Evolutionary conservation across 1,140 invertebrate species (phyloP).

Genomic region (Drosophila lowei): DNA sequence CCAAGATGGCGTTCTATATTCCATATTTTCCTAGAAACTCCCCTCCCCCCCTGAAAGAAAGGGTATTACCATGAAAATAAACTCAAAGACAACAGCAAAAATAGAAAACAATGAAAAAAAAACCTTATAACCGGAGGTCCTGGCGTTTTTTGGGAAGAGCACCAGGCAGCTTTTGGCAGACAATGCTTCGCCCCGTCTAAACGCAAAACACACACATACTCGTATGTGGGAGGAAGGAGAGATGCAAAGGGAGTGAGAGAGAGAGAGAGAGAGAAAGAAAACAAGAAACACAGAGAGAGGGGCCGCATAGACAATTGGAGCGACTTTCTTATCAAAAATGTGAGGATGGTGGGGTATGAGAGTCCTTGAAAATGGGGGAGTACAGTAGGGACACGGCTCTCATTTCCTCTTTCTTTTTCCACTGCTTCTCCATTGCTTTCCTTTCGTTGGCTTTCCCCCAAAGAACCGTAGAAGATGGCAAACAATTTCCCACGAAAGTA

Average conservation of each 20-base stretch:
- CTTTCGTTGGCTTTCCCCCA: slow-evolving; percentile 27
- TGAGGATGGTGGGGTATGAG: background rate
- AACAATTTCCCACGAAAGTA: slow-evolving; percentile 36
- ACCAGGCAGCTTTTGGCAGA: slow-evolving; percentile 51
- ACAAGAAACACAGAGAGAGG: too few relatives aligned
- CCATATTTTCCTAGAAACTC: background rate
- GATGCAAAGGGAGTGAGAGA: background rate
- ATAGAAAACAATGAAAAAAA: slow-evolving; percentile 53
- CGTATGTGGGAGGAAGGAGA: background rate
- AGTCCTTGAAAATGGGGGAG: background rate
- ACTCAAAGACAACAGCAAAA: slow-evolving; percentile 38
- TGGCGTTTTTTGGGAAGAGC: slow-evolving; percentile 15
- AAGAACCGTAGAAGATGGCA: slow-evolving; percentile 32
- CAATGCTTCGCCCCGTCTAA: slow-evolving; percentile 38
- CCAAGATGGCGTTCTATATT: too few relatives aligned
- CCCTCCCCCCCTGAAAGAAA: slow-evolving; percentile 14
- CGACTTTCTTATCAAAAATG: slow-evolving; percentile 36
- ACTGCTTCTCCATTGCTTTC: slow-evolving; percentile 3
- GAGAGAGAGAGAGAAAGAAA: background rate
- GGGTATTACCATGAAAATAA: slow-evolving; percentile 42
- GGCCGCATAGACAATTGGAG: slow-evolving; percentile 29
- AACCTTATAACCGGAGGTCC: slow-evolving; percentile 66
- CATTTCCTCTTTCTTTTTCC: background rate
- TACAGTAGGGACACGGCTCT: background rate
- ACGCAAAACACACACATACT: slow-evolving; percentile 4